Conservation (phyloP, 2,113 vertebrate species). For the Poeciliopsis prolifica region DNA sequence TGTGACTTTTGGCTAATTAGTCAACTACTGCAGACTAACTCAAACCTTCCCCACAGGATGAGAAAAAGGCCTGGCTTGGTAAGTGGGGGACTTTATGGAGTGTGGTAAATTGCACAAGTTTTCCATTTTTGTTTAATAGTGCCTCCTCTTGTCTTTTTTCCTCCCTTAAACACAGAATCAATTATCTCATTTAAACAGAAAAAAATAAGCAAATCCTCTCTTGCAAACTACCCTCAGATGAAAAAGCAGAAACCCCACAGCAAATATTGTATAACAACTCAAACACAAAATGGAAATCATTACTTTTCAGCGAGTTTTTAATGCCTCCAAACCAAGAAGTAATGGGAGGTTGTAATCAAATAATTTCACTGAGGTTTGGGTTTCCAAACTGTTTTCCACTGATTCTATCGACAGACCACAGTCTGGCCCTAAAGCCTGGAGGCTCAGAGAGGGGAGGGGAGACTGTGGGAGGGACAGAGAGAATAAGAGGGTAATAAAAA, state of each 20-base stretch:
- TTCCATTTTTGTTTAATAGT: constrained; percentile 49
- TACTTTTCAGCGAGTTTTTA: constrained; percentile 67
- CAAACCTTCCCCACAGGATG: constrained; percentile 46
- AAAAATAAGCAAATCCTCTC: constrained; percentile 47
- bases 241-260: constrained; percentile 20
- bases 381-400: constrained; percentile 75
- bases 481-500: not conserved
- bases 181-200: constrained; percentile 41
- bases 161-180: not conserved
- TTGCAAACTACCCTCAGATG: constrained; percentile 43
- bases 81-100: constrained; percentile 27
- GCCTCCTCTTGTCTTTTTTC: not conserved
- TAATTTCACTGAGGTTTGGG: constrained; percentile 72
- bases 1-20: constrained; percentile 73
- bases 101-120: constrained; percentile 54
- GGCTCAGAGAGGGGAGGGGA: constrained; percentile 13
- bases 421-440: constrained; percentile 51
- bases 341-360: constrained; percentile 74
- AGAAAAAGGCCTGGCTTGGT: constrained; percentile 24
- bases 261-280: constrained; percentile 62
- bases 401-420: constrained; percentile 70
- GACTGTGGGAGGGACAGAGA: not conserved
- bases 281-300: constrained; percentile 76
- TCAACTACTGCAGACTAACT: constrained; percentile 54
- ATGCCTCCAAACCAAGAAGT: constrained; percentile 71